These are phyloP conservation scores for Nyctibius bracteatus DNA, from an alignment of 2,113 vertebrate genomes.

Conservation along the genomic window DNA sequence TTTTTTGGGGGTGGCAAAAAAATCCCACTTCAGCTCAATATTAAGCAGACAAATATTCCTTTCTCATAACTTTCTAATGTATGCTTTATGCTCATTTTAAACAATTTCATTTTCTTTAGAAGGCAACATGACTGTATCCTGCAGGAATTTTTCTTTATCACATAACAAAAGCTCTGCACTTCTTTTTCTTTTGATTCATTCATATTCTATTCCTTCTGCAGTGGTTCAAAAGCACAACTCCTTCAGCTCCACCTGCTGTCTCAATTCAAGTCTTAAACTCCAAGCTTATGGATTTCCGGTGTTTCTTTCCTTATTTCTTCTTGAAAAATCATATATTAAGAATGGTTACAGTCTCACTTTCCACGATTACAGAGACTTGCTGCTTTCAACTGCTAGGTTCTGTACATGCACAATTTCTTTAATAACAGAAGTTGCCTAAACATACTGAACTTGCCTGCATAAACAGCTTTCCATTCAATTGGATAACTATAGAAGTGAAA, in stretches of 20 bases:
- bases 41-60: not conserved
- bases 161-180: constrained; percentile 15
- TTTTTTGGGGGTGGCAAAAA: not conserved
- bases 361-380: constrained; percentile 12
- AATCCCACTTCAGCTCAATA: not conserved
- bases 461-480: constrained; percentile 25
- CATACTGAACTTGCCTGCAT: not conserved
- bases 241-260: constrained; percentile 70
- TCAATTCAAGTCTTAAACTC: not conserved
- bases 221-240: constrained; percentile 18
- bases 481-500: constrained; percentile 18
- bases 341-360: not conserved
- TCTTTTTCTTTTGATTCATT: constrained; percentile 29
- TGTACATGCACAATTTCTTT: not conserved
- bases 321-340: not conserved
- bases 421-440: constrained; percentile 45
- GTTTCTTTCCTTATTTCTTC: not conserved
- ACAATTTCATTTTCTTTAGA: not conserved
- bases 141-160: not conserved
- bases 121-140: not conserved
- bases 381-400: constrained; percentile 31
- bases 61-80: not conserved
- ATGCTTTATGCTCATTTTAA: not conserved
- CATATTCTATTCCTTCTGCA: not conserved
- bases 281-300: not conserved